Percentiles rank a stretch among this genome's conserved stretches.
Conservation (phyloP, 1,140 invertebrate species). For the Megalonaias nervosa region DNA sequence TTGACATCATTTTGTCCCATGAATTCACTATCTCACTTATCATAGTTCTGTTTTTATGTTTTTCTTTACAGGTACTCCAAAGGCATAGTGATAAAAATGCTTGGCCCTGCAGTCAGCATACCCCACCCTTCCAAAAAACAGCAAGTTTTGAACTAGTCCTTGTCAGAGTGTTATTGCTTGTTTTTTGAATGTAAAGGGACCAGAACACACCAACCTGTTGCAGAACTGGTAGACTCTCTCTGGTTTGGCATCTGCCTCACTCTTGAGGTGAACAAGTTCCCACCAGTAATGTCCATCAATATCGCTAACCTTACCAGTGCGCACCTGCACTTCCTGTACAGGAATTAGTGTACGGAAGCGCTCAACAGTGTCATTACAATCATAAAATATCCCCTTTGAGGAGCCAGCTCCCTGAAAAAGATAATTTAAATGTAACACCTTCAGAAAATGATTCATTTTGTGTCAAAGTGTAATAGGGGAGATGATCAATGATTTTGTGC, state of each 20-base stretch:
- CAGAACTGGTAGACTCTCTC: slow-evolving; percentile 98
- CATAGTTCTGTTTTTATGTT: too few species aligned
- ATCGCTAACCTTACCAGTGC: slow-evolving; percentile 85
- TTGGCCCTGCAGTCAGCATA: too few species aligned
- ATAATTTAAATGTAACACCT: too few species aligned
- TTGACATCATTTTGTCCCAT: too few species aligned
- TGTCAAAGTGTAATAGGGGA: too few species aligned
- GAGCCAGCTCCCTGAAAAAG: slow-evolving; percentile 11
- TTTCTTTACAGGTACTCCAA: too few species aligned
- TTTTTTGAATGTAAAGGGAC: background rate
- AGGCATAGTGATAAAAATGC: too few species aligned
- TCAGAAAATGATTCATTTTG: too few species aligned
- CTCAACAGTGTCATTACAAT: slow-evolving; percentile 40
- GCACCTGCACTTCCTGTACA: slow-evolving; percentile 96
- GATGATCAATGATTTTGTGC: too few species aligned
- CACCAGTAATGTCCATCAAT: slow-evolving; percentile 96
- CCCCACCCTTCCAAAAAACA: background rate
- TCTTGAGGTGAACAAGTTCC: slow-evolving; percentile 96
- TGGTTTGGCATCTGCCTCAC: slow-evolving; percentile 91
- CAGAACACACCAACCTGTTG: slow-evolving; percentile 81
- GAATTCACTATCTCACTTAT: too few species aligned
- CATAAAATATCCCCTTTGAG: slow-evolving; percentile 23
- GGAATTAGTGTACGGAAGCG: slow-evolving; percentile 82
- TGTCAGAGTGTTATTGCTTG: background rate
- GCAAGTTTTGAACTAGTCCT: background rate